Conservation (phyloP, 2,888 invertebrate genomes). For the Heliconius ethilla region DNA sequence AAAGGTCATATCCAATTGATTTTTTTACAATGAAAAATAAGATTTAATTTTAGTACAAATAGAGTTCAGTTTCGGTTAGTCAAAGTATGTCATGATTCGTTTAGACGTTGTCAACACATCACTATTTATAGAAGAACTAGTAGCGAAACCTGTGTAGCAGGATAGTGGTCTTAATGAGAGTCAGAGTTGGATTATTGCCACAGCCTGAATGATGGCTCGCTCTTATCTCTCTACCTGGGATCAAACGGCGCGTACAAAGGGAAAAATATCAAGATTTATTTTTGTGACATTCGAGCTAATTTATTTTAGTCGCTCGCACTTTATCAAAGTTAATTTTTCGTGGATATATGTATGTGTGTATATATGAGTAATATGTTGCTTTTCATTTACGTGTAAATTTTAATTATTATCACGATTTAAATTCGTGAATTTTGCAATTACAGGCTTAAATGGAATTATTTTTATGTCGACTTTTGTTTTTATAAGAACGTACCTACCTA, state of each 20-base stretch:
- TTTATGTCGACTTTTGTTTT: background rate
- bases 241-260: slow-evolving; percentile 44
- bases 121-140: slow-evolving; percentile 76
- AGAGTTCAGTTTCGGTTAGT: slow-evolving; percentile 49
- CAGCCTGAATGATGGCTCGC: slow-evolving; percentile 54
- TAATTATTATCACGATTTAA: slow-evolving; percentile 20
- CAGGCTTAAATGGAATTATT: background rate
- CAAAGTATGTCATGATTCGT: slow-evolving; percentile 45
- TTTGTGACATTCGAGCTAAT: slow-evolving; percentile 45
- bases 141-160: slow-evolving; percentile 74
- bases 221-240: slow-evolving; percentile 51
- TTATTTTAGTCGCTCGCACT: slow-evolving; percentile 45
- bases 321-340: slow-evolving; percentile 46
- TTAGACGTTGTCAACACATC: slow-evolving; percentile 47
- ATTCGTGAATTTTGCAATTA: background rate
- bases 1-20: slow-evolving; percentile 44
- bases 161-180: slow-evolving; percentile 67
- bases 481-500: no score
- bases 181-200: slow-evolving; percentile 63
- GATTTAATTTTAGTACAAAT: slow-evolving; percentile 43
- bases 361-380: slow-evolving; percentile 36
- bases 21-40: slow-evolving; percentile 43
- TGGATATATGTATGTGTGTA: background rate
- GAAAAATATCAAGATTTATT: slow-evolving; percentile 48
- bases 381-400: slow-evolving; percentile 36